Evolutionary conservation across 2,797 vertebrate species (phyloP).

Genomic region (Decapterus maruadsi): DNA sequence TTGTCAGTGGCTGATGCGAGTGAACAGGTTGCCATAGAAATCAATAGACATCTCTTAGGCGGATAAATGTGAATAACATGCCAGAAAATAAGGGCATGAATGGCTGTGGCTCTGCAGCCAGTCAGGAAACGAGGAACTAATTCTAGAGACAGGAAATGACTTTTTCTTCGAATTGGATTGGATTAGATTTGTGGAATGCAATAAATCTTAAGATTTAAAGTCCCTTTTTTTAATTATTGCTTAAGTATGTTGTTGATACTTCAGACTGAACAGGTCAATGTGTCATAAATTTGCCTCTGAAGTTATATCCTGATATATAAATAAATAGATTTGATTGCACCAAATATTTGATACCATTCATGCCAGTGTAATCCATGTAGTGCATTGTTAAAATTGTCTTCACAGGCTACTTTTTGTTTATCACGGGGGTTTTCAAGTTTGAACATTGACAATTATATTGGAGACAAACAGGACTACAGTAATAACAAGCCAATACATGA

Average conservation of each 20-base stretch:
- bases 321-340: not conserved
- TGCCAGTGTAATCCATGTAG: not conserved
- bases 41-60: slow-evolving; percentile 48
- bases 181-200: slow-evolving; percentile 1
- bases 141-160: slow-evolving; percentile 38
- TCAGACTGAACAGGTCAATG: not conserved
- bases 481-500: too few species aligned
- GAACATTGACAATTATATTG: too few species aligned
- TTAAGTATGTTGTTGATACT: slow-evolving; percentile 41
- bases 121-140: slow-evolving; percentile 30
- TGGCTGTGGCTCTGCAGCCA: slow-evolving; percentile 30
- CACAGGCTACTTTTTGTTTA: too few species aligned
- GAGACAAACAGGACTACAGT: too few species aligned
- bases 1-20: slow-evolving; percentile 43
- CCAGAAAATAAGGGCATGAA: slow-evolving; percentile 43
- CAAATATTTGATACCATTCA: not conserved
- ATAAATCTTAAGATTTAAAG: slow-evolving; percentile 25
- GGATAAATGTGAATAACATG: slow-evolving; percentile 47
- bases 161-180: slow-evolving; percentile 28
- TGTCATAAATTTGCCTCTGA: not conserved
- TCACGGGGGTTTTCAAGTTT: too few species aligned
- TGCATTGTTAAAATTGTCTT: too few species aligned
- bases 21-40: slow-evolving; percentile 72
- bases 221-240: slow-evolving; percentile 12
- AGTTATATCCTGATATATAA: not conserved